Percentiles rank a stretch among this genome's conserved stretches.
Conservation (phyloP, 1,140 invertebrate species). For the Eciton burchellii region DNA sequence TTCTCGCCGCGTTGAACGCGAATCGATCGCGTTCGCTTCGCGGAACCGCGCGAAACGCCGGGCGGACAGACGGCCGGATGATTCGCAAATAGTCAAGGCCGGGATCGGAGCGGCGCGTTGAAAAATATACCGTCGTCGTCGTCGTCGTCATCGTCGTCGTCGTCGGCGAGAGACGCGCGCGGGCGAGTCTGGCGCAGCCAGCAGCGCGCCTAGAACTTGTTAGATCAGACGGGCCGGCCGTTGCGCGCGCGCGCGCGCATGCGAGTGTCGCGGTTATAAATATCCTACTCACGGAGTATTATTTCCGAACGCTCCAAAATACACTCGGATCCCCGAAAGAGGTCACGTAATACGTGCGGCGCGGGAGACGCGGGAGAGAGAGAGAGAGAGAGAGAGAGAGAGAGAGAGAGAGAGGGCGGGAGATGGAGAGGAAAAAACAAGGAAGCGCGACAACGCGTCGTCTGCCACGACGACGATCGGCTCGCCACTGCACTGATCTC, state of each 20-base stretch:
- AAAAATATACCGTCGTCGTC: conserved; percentile 67
- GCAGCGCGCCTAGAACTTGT: conserved; percentile 58
- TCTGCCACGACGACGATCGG: conserved; percentile 2
- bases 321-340: conserved; percentile 68
- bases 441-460: conserved; percentile 61
- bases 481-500: not conserved
- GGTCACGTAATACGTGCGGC: conserved; percentile 65
- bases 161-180: not conserved
- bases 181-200: conserved; percentile 52
- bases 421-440: conserved; percentile 54
- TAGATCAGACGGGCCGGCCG: conserved; percentile 68
- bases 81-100: conserved; percentile 50
- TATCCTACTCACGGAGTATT: conserved; percentile 73
- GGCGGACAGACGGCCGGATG: not conserved
- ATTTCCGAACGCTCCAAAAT: conserved; percentile 73
- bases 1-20: not conserved
- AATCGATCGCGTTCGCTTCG: conserved; percentile 8
- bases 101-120: not conserved
- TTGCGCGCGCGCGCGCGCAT: conserved; percentile 35
- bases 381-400: not conserved
- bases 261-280: conserved; percentile 75
- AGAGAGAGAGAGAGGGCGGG: too few relatives aligned
- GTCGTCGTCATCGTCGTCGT: too few relatives aligned
- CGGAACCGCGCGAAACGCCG: conserved; percentile 2
- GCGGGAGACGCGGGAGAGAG: not conserved